Conservation (phyloP, 2,797 vertebrate genomes). For the Muscicapa comitata region DNA sequence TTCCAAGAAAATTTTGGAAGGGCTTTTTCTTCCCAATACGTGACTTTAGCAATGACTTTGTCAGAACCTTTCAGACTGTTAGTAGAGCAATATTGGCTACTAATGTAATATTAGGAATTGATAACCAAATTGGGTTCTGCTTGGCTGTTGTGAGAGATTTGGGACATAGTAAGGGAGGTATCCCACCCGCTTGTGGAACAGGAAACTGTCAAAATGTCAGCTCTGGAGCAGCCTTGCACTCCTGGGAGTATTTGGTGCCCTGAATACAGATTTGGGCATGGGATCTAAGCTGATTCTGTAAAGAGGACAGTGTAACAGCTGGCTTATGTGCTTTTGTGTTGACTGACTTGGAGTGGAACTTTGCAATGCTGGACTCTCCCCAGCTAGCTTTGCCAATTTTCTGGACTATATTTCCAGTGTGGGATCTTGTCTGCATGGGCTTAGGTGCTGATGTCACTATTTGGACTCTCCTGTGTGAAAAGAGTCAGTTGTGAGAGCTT, state of each 20-base stretch:
- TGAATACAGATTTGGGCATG: not conserved
- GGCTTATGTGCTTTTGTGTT: not conserved
- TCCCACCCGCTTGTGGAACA: not conserved
- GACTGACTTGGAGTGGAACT: not conserved
- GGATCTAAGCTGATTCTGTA: not conserved
- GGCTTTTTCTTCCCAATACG: fast-evolving
- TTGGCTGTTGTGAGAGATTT: not conserved
- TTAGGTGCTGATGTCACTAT: conserved; percentile 40
- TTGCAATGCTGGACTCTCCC: not conserved
- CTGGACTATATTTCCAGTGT: conserved; percentile 3
- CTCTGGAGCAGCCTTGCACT: not conserved
- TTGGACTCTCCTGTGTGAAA: not conserved
- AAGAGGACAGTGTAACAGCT: conserved; percentile 7
- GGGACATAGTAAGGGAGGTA: not conserved
- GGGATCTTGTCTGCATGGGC: conserved; percentile 1
- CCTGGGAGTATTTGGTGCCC: not conserved
- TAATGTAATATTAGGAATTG: not conserved
- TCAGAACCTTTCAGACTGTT: not conserved
- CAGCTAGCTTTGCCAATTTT: conserved; percentile 4
- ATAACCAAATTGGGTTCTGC: not conserved
- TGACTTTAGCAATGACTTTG: not conserved
- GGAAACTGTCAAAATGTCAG: not conserved
- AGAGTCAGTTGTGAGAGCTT: not conserved
- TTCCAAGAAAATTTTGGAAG: not conserved
- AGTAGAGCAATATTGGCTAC: not conserved